These are phyloP conservation scores for Amphiduros pacificus DNA, from an alignment of 2,888 invertebrate genomes.

Conservation along the genomic window DNA sequence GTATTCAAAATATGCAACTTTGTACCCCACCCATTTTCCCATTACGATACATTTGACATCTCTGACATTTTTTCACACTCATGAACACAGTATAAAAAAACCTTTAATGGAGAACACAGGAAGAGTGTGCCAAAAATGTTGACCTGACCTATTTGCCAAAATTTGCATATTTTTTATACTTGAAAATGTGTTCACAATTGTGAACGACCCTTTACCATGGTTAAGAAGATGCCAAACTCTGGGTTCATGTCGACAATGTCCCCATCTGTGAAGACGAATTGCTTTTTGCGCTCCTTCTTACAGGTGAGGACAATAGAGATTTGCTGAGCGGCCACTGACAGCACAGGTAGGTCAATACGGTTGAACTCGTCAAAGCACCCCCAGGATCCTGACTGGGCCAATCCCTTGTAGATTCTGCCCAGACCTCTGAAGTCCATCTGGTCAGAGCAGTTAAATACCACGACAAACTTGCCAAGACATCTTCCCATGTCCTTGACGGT, in stretches of 20 bases:
- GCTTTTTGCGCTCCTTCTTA: slow-evolving; percentile 89
- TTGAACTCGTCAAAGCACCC: slow-evolving; percentile 62
- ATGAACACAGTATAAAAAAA: too few species aligned
- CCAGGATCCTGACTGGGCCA: slow-evolving; percentile 61
- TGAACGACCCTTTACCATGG: slow-evolving; percentile 80
- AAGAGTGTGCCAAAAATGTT: too few species aligned
- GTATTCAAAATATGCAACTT: too few species aligned
- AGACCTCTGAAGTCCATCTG: slow-evolving; percentile 62
- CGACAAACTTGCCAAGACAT: slow-evolving; percentile 61
- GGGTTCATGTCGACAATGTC: slow-evolving; percentile 89
- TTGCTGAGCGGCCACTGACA: slow-evolving; percentile 95
- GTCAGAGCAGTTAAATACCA: slow-evolving; percentile 62
- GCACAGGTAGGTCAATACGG: slow-evolving; percentile 84
- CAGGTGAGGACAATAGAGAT: slow-evolving; percentile 85
- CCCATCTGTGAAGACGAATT: slow-evolving; percentile 91
- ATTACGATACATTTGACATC: too few species aligned
- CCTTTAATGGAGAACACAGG: too few species aligned
- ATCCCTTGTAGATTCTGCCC: slow-evolving; percentile 60
- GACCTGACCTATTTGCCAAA: too few species aligned
- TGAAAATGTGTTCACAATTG: too few species aligned
- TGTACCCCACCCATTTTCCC: too few species aligned
- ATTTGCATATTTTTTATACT: too few species aligned
- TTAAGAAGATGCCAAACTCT: slow-evolving; percentile 95
- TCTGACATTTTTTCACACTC: too few species aligned
- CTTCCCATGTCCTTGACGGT: slow-evolving; percentile 60